A percentile compares a stretch with the other conserved stretches of the same genome.
These are phyloP conservation scores for Neosilurus mollespiculum DNA, from an alignment of 2,797 vertebrate genomes.

Conservation along the genomic window DNA sequence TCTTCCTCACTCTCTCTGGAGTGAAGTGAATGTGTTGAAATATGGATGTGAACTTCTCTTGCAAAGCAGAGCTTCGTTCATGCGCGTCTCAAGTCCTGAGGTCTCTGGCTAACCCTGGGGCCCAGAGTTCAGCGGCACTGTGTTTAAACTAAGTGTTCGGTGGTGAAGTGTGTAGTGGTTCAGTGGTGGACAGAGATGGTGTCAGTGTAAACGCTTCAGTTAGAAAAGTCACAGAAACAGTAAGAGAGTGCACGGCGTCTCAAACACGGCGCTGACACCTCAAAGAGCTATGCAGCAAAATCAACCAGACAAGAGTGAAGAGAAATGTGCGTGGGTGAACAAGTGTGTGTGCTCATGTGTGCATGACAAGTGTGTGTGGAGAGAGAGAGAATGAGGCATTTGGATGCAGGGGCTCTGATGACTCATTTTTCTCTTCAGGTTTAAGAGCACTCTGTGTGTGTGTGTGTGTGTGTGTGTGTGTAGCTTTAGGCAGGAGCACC, in stretches of 20 bases:
- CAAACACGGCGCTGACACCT: neutral
- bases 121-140: neutral
- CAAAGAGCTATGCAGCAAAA: slow-evolving; percentile 9
- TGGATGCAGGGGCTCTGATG: slow-evolving; percentile 53
- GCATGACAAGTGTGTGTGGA: slow-evolving; percentile 32
- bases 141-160: no score
- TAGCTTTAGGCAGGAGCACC: slow-evolving; percentile 31
- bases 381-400: slow-evolving; percentile 28
- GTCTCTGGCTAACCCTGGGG: neutral
- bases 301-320: neutral
- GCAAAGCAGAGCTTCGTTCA: neutral
- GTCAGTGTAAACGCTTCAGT: neutral
- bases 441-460: slow-evolving; percentile 33
- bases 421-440: slow-evolving; percentile 59
- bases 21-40: neutral
- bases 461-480: slow-evolving; percentile 29
- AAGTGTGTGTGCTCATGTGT: slow-evolving; percentile 30
- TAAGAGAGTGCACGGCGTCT: no score
- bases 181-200: neutral
- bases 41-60: neutral
- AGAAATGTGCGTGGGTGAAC: slow-evolving; percentile 20
- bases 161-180: neutral
- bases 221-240: neutral
- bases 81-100: neutral
- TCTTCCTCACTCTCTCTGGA: neutral